These are phyloP conservation scores for Tricholaema leucomelas DNA, from an alignment of 2,113 vertebrate genomes.

Conservation along the genomic window DNA sequence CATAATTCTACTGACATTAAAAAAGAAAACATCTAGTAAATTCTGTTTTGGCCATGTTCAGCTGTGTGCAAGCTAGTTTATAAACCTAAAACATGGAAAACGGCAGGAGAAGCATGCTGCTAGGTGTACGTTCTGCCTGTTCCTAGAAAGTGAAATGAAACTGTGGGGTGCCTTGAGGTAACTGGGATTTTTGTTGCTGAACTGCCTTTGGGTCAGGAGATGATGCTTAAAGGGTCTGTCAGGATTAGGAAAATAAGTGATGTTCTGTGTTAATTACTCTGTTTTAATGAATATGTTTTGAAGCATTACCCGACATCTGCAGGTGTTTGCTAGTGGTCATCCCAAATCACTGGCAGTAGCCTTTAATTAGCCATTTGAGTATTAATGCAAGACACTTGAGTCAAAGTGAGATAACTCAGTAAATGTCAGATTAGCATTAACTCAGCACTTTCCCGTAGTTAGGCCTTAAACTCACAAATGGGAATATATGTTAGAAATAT, in stretches of 20 bases:
- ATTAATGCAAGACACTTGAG: neutral
- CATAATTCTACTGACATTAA: neutral
- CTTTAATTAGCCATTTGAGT: neutral
- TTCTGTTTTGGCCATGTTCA: neutral
- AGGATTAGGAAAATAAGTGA: neutral
- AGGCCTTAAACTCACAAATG: neutral
- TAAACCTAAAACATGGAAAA: neutral
- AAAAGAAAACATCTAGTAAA: neutral
- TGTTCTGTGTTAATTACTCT: neutral
- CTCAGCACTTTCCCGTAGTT: neutral
- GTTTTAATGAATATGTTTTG: neutral
- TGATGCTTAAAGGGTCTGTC: neutral
- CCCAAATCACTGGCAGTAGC: neutral
- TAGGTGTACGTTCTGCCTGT: neutral
- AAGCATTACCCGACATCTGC: neutral
- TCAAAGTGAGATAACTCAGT: neutral
- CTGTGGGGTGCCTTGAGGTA: neutral
- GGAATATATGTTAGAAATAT: neutral
- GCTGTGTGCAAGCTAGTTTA: neutral
- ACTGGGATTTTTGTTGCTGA: neutral
- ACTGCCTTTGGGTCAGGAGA: neutral
- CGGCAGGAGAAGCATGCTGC: neutral
- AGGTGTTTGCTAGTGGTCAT: neutral
- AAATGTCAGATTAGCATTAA: no score
- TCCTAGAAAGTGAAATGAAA: neutral